These are phyloP conservation scores for Actenoides hombroni DNA, from an alignment of 2,113 vertebrate species.

Conservation along the genomic window DNA sequence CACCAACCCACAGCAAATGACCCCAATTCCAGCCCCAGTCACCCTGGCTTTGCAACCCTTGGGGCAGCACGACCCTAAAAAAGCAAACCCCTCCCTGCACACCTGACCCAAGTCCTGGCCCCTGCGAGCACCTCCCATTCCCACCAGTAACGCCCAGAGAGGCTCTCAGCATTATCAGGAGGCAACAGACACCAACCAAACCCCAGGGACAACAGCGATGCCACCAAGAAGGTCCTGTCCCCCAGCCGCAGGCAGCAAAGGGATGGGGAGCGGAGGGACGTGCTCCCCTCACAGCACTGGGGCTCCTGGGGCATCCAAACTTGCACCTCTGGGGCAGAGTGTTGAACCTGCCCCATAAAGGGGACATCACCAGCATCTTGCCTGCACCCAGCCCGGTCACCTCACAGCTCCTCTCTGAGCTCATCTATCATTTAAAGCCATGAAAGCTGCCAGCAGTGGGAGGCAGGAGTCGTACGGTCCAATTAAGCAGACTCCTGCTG, in stretches of 20 bases:
- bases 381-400: fast-evolving
- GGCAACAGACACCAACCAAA: neutral
- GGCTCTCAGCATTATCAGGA: neutral
- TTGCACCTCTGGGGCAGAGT: fast-evolving
- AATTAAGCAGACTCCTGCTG: constrained; percentile 30
- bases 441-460: neutral
- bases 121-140: neutral
- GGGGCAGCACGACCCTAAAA: neutral
- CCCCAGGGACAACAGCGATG: neutral
- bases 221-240: neutral
- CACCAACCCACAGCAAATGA: fast-evolving
- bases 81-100: neutral
- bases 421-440: neutral
- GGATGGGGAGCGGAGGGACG: neutral
- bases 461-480: neutral
- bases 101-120: neutral
- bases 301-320: neutral
- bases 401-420: neutral
- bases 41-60: fast-evolving
- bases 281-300: neutral
- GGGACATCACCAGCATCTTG: neutral
- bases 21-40: fast-evolving
- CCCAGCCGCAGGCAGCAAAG: neutral
- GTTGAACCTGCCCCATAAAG: neutral
- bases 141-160: neutral